Base-by-base conservation (phyloP, 1,140 invertebrate species). In the Periplaneta americana region DNA sequence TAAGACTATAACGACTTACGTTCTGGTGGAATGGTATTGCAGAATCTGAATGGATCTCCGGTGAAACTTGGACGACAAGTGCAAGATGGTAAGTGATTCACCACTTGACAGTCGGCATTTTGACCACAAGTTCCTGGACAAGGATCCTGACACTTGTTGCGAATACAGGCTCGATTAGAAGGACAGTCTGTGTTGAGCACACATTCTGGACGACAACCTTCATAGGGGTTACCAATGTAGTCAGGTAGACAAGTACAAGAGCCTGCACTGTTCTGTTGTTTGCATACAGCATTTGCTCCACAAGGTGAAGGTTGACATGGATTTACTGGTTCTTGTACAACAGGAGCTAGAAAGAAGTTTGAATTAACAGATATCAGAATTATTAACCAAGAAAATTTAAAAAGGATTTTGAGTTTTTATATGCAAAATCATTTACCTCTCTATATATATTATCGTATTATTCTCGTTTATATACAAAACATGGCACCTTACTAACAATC, bases 41-140 rank as follows among this genome's bases (percentile, higher is more conserved):
- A 95, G 84, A 91, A 90, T 37, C 88, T 88, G 83, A 95, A 93
- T 15, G 95, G 93, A 91, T 95, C 92, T 80, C 96, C 96, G 39
- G 90, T 93, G 85, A 92, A 96, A 78, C 93, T 93, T 33, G 88
- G 83, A n/a, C 88, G 86, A 85, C 95, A 96, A 81, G 91, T 92
- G 86, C 95, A 96, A 37, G 92, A 90, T 22, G 94, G 93, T 37
- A 93, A 85, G 85, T 96, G 95, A 84, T 92, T 93, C n/a, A 94
- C 90, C 4, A 95, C 94, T 87, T 92, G 91, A 85, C 94, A 95
- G 79, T 92, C 88, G n/a, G 94, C 93, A 86, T 95, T 94, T 2
- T 88, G 85, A 28, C 94, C 95, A 87, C 95, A 96, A 36, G 92
- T 92, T 82, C 93, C 93, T 22, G 92, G 92, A 84, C 95, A 96